These are phyloP conservation scores for Mohoua ochrocephala DNA, from an alignment of 2,113 vertebrate species.

Conservation along the genomic window DNA sequence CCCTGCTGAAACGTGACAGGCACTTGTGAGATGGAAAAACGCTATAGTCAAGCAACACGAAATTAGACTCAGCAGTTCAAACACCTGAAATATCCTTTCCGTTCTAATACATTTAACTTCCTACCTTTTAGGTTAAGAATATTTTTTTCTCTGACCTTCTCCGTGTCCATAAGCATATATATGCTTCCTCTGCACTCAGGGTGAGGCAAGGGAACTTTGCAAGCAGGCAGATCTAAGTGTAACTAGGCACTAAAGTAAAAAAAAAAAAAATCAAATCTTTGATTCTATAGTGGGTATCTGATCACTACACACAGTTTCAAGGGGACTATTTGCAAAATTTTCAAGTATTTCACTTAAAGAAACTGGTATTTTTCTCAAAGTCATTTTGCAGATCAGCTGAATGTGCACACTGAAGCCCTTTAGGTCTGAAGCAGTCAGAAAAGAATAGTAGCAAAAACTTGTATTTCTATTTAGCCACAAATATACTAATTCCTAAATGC, in stretches of 20 bases:
- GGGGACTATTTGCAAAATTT: neutral
- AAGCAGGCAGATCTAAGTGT: neutral
- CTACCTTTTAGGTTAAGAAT: neutral
- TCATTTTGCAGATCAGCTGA: neutral
- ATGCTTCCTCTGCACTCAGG: accelerated
- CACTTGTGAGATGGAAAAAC: neutral
- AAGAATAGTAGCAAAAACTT: neutral
- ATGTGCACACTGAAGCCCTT: neutral
- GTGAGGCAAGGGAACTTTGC: neutral
- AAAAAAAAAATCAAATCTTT: neutral
- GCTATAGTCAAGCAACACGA: neutral
- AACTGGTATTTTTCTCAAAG: neutral
- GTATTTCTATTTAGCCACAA: neutral
- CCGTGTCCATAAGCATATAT: accelerated
- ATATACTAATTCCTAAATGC: neutral
- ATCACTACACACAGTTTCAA: neutral
- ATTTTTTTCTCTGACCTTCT: neutral
- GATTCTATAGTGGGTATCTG: neutral
- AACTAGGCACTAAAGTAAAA: neutral
- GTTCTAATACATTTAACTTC: neutral
- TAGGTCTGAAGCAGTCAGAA: neutral
- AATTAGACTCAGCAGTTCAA: neutral
- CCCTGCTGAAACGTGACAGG: neutral
- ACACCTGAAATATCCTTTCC: neutral
- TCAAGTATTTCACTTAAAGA: neutral